Percentiles rank a stretch among this genome's conserved stretches.
These are phyloP conservation scores for Deroptyus accipitrinus DNA, from an alignment of 2,113 vertebrate species.

Conservation along the genomic window DNA sequence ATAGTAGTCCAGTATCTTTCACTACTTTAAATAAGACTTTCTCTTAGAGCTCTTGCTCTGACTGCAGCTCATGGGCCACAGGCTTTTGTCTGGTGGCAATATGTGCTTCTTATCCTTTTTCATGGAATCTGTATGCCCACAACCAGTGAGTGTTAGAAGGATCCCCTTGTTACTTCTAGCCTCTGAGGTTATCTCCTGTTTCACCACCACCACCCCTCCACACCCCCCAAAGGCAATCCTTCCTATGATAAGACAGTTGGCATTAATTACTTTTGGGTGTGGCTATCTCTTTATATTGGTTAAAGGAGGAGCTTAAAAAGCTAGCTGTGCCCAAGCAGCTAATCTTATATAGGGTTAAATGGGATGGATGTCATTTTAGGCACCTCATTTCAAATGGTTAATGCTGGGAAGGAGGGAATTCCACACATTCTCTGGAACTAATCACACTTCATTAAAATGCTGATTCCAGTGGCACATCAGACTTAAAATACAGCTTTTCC, in stretches of 20 bases:
- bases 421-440: not conserved
- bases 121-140: not conserved
- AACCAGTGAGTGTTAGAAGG: not conserved
- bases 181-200: not conserved
- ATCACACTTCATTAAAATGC: not conserved
- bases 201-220: no score
- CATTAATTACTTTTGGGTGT: not conserved
- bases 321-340: not conserved
- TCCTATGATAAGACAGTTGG: not conserved
- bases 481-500: not conserved
- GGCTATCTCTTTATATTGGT: not conserved
- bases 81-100: not conserved
- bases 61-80: not conserved
- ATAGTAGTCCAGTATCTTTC: not conserved
- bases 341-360: not conserved
- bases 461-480: not conserved
- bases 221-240: not conserved
- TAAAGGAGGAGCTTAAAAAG: not conserved
- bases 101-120: not conserved
- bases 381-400: not conserved
- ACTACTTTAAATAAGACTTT: not conserved
- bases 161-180: not conserved
- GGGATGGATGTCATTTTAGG: not conserved
- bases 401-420: not conserved
- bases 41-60: not conserved